Percentiles rank a stretch among this genome's conserved stretches.
These are phyloP conservation scores for Horisme vitalbata DNA, from an alignment of 2,888 invertebrate species.

Conservation along the genomic window DNA sequence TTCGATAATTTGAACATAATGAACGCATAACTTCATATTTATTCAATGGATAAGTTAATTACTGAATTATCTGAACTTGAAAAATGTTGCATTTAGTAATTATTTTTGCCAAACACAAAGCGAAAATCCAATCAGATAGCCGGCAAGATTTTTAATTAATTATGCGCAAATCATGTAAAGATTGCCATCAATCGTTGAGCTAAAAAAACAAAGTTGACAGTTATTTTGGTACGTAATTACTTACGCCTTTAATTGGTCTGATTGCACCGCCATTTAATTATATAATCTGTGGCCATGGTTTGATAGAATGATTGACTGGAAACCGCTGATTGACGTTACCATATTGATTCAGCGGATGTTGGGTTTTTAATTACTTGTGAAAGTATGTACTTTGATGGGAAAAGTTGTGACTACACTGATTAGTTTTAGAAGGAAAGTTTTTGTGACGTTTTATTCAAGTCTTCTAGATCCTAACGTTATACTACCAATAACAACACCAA, in stretches of 20 bases:
- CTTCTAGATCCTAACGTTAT: too few species aligned
- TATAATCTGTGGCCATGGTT: constrained; percentile 34
- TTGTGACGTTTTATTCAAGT: too few species aligned
- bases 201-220: constrained; percentile 14
- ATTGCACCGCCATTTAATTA: constrained; percentile 31
- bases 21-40: too few species aligned
- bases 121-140: too few species aligned
- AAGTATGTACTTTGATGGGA: constrained; percentile 25
- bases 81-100: too few species aligned
- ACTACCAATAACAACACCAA: too few species aligned
- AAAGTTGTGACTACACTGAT: constrained; percentile 4
- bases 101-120: neutral
- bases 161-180: constrained; percentile 2
- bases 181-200: constrained; percentile 23
- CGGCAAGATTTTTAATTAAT: neutral
- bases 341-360: constrained; percentile 28
- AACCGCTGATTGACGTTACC: constrained; percentile 28
- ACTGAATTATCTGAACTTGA: too few species aligned
- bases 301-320: constrained; percentile 39
- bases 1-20: too few species aligned
- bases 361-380: constrained; percentile 29
- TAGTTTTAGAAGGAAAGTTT: too few species aligned
- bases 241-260: constrained; percentile 26
- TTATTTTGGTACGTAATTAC: constrained; percentile 23
- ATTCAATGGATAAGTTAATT: too few species aligned